Conservation (phyloP, 2,888 invertebrate species). For the Candidula unifasciata region DNA sequence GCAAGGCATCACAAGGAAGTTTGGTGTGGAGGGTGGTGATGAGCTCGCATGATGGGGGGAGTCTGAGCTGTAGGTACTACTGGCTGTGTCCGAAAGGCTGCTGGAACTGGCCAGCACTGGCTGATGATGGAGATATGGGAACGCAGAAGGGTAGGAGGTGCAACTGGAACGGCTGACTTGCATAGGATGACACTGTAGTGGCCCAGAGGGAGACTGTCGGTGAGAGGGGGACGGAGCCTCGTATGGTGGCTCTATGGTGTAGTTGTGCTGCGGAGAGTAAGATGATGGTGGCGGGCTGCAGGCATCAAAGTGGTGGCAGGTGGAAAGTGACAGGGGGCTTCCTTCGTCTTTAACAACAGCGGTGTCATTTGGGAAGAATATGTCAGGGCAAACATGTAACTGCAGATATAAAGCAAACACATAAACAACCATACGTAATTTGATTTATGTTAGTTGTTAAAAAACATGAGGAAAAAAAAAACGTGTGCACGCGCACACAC, state of each 20-base stretch:
- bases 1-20: slow-evolving; percentile 34
- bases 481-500: no score
- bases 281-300: slow-evolving; percentile 17
- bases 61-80: slow-evolving; percentile 12
- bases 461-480: no score
- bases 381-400: slow-evolving; percentile 30
- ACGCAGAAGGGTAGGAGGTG: neutral
- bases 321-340: slow-evolving; percentile 16
- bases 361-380: slow-evolving; percentile 17
- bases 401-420: slow-evolving; percentile 17
- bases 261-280: slow-evolving; percentile 33
- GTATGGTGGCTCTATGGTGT: slow-evolving; percentile 29
- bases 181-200: neutral
- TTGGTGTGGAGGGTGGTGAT: slow-evolving; percentile 18
- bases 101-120: neutral
- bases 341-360: slow-evolving; percentile 36
- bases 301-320: slow-evolving; percentile 13
- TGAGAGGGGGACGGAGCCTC: slow-evolving; percentile 3
- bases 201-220: neutral
- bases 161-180: neutral
- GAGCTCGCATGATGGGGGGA: slow-evolving; percentile 5
- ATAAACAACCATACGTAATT: no score
- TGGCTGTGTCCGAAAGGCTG: slow-evolving; percentile 14
- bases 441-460: no score
- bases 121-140: neutral